Evolutionary conservation across 2,797 vertebrate species (phyloP).

Genomic region (Anabacerthia variegaticeps): DNA sequence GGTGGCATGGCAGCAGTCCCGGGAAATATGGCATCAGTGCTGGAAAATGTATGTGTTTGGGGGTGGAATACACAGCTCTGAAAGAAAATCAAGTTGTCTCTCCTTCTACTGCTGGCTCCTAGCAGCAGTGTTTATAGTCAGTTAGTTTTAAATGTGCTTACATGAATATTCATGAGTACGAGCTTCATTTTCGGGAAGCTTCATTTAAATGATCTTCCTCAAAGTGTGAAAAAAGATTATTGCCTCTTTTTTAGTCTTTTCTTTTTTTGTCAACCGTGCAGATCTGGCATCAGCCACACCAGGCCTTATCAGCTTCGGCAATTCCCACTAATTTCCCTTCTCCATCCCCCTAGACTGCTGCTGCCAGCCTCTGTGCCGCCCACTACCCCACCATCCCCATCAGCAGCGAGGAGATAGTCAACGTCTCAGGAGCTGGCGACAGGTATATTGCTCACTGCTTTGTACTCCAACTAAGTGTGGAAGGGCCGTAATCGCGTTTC

Average conservation of each 20-base stretch:
- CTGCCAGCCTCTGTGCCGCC: conserved; percentile 78
- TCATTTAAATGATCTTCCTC: neutral
- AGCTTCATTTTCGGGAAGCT: conserved; percentile 29
- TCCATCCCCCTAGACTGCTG: neutral
- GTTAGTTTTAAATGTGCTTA: neutral
- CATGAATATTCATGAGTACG: conserved; percentile 7
- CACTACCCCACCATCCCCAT: conserved; percentile 83
- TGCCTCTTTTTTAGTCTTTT: neutral
- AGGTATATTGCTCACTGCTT: conserved; percentile 73
- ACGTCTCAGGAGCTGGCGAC: conserved; percentile 91
- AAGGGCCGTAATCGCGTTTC: neutral
- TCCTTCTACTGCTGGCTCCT: neutral
- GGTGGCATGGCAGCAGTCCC: neutral
- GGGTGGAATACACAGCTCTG: neutral
- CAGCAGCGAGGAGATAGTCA: conserved; percentile 79
- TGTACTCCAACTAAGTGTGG: neutral
- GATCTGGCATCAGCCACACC: neutral
- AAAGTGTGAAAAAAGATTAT: neutral
- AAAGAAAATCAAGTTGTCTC: conserved; percentile 3
- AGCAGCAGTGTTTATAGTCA: neutral
- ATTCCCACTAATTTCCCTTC: neutral
- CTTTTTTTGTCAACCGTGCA: accelerated
- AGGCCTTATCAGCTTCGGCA: neutral
- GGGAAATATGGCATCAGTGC: neutral
- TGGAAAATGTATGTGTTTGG: neutral